Evolutionary conservation across 2,113 vertebrate species (phyloP).

Genomic region (Oreamnos americanus): DNA sequence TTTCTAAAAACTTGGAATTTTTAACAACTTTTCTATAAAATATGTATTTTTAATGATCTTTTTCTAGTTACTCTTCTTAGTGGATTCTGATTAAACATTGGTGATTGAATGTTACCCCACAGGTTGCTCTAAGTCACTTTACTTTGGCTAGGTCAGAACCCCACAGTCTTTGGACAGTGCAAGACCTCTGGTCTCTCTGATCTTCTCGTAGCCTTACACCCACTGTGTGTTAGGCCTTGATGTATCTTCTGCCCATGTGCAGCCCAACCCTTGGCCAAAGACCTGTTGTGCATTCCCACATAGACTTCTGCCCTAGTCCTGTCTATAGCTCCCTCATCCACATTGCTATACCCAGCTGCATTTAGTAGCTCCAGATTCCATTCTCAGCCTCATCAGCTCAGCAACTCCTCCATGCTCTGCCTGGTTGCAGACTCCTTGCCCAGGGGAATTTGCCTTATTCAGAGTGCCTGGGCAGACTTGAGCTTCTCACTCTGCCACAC

Average conservation of each 20-base stretch:
- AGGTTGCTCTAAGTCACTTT: background rate
- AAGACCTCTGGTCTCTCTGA: background rate
- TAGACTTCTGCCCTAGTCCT: background rate
- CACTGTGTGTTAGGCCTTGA: background rate
- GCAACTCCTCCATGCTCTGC: background rate
- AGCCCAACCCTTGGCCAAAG: background rate
- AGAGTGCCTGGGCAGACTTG: background rate
- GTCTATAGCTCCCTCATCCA: background rate
- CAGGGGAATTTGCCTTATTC: background rate
- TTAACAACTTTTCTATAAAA: background rate
- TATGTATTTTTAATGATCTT: background rate
- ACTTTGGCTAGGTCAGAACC: background rate
- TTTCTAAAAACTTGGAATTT: background rate
- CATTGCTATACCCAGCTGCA: background rate
- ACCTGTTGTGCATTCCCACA: background rate
- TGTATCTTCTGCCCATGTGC: background rate
- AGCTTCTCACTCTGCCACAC: background rate
- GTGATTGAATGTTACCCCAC: background rate
- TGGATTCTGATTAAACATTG: background rate
- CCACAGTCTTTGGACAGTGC: background rate
- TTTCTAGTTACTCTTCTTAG: background rate
- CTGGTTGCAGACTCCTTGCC: background rate
- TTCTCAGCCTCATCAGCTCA: background rate
- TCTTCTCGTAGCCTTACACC: background rate
- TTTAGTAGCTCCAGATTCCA: background rate